These are phyloP conservation scores for Drosophila anomelani DNA, from an alignment of 2,888 invertebrate species.

Conservation along the genomic window DNA sequence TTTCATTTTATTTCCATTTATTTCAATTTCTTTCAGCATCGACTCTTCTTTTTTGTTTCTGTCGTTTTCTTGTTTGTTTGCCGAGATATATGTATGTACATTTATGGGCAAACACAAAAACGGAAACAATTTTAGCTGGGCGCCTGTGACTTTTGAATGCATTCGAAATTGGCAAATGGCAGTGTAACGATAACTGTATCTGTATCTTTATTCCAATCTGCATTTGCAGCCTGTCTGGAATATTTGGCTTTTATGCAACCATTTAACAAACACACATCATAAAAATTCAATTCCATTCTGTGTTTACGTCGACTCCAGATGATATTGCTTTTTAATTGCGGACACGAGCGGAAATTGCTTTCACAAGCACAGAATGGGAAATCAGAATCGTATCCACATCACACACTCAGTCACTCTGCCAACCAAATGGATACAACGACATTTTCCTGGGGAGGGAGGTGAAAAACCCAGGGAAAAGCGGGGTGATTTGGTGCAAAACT, in stretches of 20 bases:
- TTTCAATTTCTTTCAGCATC: slow-evolving; percentile 39
- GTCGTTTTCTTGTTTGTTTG: slow-evolving; percentile 40
- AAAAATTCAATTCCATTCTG: slow-evolving; percentile 77
- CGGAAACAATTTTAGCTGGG: slow-evolving; percentile 32
- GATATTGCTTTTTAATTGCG: slow-evolving; percentile 82
- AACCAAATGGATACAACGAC: slow-evolving; percentile 39
- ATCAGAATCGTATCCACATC: slow-evolving; percentile 26
- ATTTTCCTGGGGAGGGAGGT: slow-evolving; percentile 24
- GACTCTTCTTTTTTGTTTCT: slow-evolving; percentile 13
- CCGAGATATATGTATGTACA: slow-evolving; percentile 9
- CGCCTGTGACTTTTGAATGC: slow-evolving; percentile 45
- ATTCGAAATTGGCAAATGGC: slow-evolving; percentile 21
- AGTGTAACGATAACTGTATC: slow-evolving; percentile 31
- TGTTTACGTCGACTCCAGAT: slow-evolving; percentile 63
- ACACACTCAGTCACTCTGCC: slow-evolving; percentile 5
- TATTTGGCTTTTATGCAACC: slow-evolving; percentile 75
- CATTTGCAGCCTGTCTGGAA: slow-evolving; percentile 31
- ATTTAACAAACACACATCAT: slow-evolving; percentile 80
- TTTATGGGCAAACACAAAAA: slow-evolving; percentile 34
- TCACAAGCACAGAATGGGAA: slow-evolving; percentile 47
- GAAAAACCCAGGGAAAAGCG: slow-evolving; percentile 4
- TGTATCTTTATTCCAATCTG: slow-evolving; percentile 8
- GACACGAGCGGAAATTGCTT: slow-evolving; percentile 80
- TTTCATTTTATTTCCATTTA: slow-evolving; percentile 55
- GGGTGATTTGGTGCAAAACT: slow-evolving; percentile 16